Evolutionary conservation across 2,888 invertebrate species (phyloP), one percentile per base, ranked within the genome.

Genomic region (Mycalesis mineus): DNA sequence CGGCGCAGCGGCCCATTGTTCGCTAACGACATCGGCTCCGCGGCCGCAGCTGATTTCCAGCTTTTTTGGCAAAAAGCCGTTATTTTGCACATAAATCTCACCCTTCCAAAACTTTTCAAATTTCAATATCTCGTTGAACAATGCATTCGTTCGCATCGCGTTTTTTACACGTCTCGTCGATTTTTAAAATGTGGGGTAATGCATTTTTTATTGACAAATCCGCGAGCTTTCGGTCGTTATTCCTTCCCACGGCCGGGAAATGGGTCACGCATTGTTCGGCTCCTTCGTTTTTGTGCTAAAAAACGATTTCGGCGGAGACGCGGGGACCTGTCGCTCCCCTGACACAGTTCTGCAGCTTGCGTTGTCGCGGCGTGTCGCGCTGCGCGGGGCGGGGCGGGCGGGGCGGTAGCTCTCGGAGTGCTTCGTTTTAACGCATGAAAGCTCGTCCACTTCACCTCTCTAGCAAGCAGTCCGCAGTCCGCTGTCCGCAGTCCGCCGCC

Each of bases 221-320:
- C 67, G 73, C 71, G 69, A 67, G 73, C 68, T 74, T 72, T 68
- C 78, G 72, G 76, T 78, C 84, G 89, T 88, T 88, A 89, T 84
- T 87, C 84, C 82, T 88, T 88, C 89, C 89, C 89, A 89, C 89
- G 89, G 86, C 84, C 75, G 85, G 85, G 87, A 88, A 86, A 78
- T 88, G 89, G 89, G 89, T 88, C 89, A 88, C 73, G 77, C 82
- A 82, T 87, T 87, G 88, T 88, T 84, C 81, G 73, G 77, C 71
- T 81, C 77, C 78, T 75, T 75, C 80, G 80, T 78, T 86, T 87
- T 88, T 86, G 75, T 73, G 80, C 77, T 84, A 89, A 88, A 88
- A 88, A 86, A 74, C 78, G 82, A 86, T 83, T 88, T 83, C 74
- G 74, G 72, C 70, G 77, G 75, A 73, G 71, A 73, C 79, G 76